Conservation (phyloP, 2,888 invertebrate species). For the Anoplius nigerrimus region DNA sequence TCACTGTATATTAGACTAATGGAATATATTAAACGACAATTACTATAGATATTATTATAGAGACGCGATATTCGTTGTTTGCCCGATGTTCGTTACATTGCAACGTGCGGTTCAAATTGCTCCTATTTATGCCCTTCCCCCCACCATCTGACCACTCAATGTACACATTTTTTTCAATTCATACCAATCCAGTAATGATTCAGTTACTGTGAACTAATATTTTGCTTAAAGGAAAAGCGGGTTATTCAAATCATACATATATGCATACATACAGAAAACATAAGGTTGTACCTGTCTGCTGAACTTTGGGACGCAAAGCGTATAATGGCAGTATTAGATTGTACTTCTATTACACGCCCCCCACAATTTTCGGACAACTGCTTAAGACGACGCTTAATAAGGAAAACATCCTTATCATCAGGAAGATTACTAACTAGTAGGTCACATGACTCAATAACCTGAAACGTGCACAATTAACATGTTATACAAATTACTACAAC, state of each 20-base stretch:
- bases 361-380: conserved; percentile 88
- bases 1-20: conserved; percentile 1
- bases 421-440: conserved; percentile 84
- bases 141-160: conserved; percentile 40
- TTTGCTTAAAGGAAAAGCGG: conserved; percentile 26
- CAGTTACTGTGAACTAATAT: background rate
- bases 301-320: conserved; percentile 83
- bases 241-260: conserved; percentile 34
- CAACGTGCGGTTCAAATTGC: conserved; percentile 49
- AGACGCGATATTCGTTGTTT: conserved; percentile 30
- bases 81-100: conserved; percentile 59
- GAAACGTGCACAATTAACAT: conserved; percentile 48
- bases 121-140: conserved; percentile 62
- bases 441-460: conserved; percentile 76
- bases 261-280: background rate
- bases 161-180: conserved; percentile 21
- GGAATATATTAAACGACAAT: conserved; percentile 4
- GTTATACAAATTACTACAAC: conserved; percentile 12
- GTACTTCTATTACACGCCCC: conserved; percentile 83
- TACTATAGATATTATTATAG: no score
- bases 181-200: conserved; percentile 36
- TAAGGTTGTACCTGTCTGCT: conserved; percentile 80
- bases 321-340: conserved; percentile 81
- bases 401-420: conserved; percentile 76
- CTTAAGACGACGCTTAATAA: conserved; percentile 78